These are phyloP conservation scores for Drosophila yakuba DNA, from an alignment of 1,140 invertebrate species.

Conservation along the genomic window DNA sequence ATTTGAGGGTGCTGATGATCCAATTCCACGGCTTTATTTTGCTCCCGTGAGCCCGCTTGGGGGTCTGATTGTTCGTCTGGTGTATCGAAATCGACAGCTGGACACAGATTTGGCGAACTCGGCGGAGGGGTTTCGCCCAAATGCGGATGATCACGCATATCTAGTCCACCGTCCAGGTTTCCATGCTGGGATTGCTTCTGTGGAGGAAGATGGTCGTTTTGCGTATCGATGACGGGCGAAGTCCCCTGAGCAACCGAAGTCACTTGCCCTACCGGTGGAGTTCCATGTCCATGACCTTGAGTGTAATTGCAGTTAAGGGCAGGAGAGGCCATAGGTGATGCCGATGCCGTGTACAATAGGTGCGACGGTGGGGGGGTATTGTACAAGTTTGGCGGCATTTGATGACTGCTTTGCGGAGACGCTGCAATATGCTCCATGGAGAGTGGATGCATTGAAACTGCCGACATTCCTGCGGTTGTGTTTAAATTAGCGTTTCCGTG, in stretches of 20 bases:
- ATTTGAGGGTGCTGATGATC: slow-evolving; percentile 20
- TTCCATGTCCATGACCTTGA: slow-evolving; percentile 45
- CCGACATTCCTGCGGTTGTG: slow-evolving; percentile 15
- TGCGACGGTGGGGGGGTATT: slow-evolving; percentile 70
- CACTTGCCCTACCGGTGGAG: slow-evolving; percentile 44
- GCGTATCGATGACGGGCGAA: slow-evolving; percentile 31
- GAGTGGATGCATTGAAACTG: slow-evolving; percentile 27
- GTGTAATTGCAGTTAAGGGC: slow-evolving; percentile 69
- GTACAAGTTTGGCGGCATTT: slow-evolving; percentile 62
- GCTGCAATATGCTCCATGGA: slow-evolving; percentile 54
- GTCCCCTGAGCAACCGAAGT: slow-evolving; percentile 18
- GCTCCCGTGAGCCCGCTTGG: slow-evolving; percentile 6
- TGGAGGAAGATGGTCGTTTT: slow-evolving; percentile 21
- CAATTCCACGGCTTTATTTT: slow-evolving; percentile 13
- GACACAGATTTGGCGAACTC: slow-evolving; percentile 74
- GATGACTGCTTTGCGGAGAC: slow-evolving; percentile 68
- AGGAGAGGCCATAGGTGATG: slow-evolving; percentile 77
- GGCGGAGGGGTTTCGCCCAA: slow-evolving; percentile 72
- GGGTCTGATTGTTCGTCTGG: slow-evolving; percentile 31
- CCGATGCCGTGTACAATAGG: slow-evolving; percentile 62
- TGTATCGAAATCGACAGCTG: slow-evolving; percentile 64
- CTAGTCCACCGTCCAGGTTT: background rate
- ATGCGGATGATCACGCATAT: slow-evolving; percentile 55
- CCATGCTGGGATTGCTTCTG: slow-evolving; percentile 20
- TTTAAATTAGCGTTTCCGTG: slow-evolving; percentile 23